Evolutionary conservation across 1,140 invertebrate species (phyloP).

Genomic region (Neodiprion pinetum): DNA sequence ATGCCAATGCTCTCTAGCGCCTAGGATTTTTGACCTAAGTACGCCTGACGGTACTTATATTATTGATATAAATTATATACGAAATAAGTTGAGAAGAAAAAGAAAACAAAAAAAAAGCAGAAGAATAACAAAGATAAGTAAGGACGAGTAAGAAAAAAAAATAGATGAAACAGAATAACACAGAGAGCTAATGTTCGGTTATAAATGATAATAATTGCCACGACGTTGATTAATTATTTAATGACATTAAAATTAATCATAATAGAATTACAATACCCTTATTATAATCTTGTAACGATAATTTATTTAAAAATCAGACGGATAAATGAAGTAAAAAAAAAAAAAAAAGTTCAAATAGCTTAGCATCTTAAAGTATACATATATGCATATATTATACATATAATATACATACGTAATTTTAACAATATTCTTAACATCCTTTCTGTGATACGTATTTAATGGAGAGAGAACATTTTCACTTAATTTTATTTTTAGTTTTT

Average conservation of each 20-base stretch:
- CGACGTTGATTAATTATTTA: background rate
- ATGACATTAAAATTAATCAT: background rate
- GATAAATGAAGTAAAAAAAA: background rate
- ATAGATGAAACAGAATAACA: conserved; percentile 15
- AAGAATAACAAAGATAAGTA: background rate
- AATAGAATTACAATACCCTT: background rate
- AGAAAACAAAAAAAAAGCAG: conserved; percentile 17
- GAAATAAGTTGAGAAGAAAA: conserved; percentile 4
- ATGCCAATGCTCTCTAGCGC: conserved; percentile 36
- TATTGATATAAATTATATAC: conserved; percentile 8
- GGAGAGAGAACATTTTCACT: conserved; percentile 21
- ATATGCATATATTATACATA: background rate
- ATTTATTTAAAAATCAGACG: background rate
- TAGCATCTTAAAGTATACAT: background rate
- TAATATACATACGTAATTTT: conserved; percentile 12
- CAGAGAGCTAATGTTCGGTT: background rate
- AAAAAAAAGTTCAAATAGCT: background rate
- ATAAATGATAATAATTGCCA: background rate
- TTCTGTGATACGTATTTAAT: conserved; percentile 8
- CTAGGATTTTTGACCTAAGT: conserved; percentile 17
- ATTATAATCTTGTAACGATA: background rate
- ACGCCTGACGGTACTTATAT: background rate
- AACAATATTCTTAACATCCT: conserved; percentile 13
- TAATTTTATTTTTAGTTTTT: conserved; percentile 43
- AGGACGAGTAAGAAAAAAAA: background rate